Evolutionary conservation across 2,888 invertebrate genomes (phyloP), one percentile per base, ranked within the genome.

Genomic region (Eugnorisma glareosa): DNA sequence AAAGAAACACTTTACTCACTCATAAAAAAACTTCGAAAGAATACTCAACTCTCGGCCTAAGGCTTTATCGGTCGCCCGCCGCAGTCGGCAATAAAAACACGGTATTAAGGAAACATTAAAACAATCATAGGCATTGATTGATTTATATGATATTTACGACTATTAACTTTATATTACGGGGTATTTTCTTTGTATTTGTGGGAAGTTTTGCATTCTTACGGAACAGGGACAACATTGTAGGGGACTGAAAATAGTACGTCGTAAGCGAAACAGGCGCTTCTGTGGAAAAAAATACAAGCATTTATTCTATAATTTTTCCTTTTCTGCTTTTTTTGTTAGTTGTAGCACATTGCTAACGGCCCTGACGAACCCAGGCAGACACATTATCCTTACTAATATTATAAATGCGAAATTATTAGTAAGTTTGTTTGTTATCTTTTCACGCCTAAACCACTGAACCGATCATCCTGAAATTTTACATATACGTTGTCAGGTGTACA

Each of bases 41-140:
- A 18, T 28, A 3, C 43, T 63, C 15, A 68, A n/a, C 86, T 86
- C 86, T 73, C 24, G 40, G 40, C 2, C 69, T 82, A 72, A 0
- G 1, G 3, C 3, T 67, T 74, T 84, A 82, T 83, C 75, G 71
- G 21, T 6, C 11, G 28, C 48, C 13, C 40, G 11, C 84, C 84
- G 61, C 66, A 66, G 40, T 64, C 0, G 40, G 76, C 77, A 77
- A 87, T 88, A 88, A 88, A 88, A 82, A 45, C 51, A n/a, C 2
- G 28, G 73, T 79, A 88, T 87, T 86, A 85, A 82, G 88, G 88
- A 88, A 88, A 87, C 77, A 85, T 80, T 82, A 81, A 79, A 86
- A 81, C 88, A 86, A 88, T 88, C 89, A 88, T 61, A 88, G 74
- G 85, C 82, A 72, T 79, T 88, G 88, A 88, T 88, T 88, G 88